A percentile compares a stretch with the other conserved stretches of the same genome.
Evolutionary conservation across 1,140 invertebrate species (phyloP).

Genomic region (Calycopis cecrops): DNA sequence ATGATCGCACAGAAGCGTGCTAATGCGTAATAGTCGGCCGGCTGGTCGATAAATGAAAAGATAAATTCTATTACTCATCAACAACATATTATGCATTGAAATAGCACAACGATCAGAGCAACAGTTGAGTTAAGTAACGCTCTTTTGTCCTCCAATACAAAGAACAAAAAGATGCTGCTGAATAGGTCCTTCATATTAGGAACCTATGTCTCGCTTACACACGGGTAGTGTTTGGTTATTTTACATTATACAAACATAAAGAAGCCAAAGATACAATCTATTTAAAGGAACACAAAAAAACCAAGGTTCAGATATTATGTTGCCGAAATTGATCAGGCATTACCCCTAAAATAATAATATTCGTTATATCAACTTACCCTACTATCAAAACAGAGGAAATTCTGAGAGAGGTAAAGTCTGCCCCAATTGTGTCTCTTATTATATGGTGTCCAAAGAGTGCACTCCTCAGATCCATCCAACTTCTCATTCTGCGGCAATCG

Average conservation of each 20-base stretch:
- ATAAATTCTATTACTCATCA: constrained; percentile 4
- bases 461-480: constrained; percentile 93
- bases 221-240: no score
- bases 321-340: no score
- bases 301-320: no score
- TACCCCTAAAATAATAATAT: background rate
- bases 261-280: no score
- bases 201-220: no score
- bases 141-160: no score
- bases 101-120: background rate
- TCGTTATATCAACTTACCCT: constrained; percentile 78
- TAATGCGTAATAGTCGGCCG: background rate
- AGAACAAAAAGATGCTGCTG: no score
- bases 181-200: no score
- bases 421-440: constrained; percentile 93
- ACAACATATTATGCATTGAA: background rate
- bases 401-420: constrained; percentile 93
- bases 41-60: background rate
- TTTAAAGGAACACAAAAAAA: no score
- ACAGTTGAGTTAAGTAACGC: no score
- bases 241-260: no score
- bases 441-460: constrained; percentile 95
- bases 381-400: constrained; percentile 97
- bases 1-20: background rate
- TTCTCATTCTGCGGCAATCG: constrained; percentile 91